Evolutionary conservation across 2,113 vertebrate species (phyloP).

Genomic region (Toxostoma redivivum): DNA sequence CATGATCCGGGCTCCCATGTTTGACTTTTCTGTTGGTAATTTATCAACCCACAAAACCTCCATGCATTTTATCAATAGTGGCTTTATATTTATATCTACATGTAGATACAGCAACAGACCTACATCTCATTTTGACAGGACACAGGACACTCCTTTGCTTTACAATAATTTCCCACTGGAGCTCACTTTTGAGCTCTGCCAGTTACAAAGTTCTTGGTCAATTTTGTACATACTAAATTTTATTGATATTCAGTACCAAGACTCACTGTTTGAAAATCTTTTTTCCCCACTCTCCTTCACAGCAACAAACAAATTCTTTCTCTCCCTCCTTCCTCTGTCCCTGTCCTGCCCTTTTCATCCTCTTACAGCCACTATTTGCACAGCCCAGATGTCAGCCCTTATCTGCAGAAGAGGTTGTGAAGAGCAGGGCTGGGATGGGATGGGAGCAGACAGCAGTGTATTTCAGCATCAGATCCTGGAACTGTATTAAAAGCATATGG

Average conservation of each 20-base stretch:
- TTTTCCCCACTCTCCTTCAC: not conserved
- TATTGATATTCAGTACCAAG: not conserved
- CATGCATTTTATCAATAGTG: not conserved
- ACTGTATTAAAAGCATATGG: constrained; percentile 52
- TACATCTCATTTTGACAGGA: not conserved
- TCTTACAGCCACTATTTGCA: not conserved
- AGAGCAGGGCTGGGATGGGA: not conserved
- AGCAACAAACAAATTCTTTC: not conserved
- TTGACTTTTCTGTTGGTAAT: not conserved
- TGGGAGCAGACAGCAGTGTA: not conserved
- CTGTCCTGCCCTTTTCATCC: not conserved
- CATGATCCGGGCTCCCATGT: not conserved
- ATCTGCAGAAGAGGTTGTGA: not conserved
- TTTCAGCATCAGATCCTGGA: not conserved
- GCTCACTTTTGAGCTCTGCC: not conserved
- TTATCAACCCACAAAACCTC: not conserved
- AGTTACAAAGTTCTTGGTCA: not conserved
- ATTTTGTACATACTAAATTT: not conserved
- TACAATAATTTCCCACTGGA: not conserved
- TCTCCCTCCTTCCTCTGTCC: not conserved
- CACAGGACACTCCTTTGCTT: not conserved
- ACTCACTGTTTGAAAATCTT: not conserved
- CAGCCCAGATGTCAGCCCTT: not conserved
- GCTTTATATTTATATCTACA: not conserved
- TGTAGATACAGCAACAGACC: not conserved